Conservation (phyloP, 2,888 invertebrate species). For the Monochamus alternatus region DNA sequence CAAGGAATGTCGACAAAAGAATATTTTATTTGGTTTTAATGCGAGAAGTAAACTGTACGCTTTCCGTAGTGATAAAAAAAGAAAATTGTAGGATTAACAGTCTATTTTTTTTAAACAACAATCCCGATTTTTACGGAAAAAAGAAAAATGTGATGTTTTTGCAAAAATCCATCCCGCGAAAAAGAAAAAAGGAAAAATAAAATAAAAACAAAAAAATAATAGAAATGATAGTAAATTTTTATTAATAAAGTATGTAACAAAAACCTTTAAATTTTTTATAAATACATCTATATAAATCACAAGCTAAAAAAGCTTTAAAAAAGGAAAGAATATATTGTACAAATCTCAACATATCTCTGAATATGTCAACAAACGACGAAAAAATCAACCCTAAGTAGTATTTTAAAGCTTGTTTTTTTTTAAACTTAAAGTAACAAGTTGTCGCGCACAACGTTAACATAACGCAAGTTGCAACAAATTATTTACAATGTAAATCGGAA, state of each 20-base stretch:
- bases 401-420: conserved; percentile 56
- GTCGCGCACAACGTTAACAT: conserved; percentile 59
- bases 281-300: conserved; percentile 64
- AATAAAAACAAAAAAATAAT: conserved; percentile 59
- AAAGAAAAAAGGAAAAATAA: conserved; percentile 48
- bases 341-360: conserved; percentile 51
- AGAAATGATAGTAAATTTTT: conserved; percentile 66
- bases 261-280: conserved; percentile 65
- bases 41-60: background rate
- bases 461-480: conserved; percentile 57
- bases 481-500: conserved; percentile 49
- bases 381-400: conserved; percentile 54
- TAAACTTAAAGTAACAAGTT: conserved; percentile 59
- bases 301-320: conserved; percentile 54
- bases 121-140: background rate
- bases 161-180: background rate
- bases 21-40: background rate
- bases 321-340: conserved; percentile 51
- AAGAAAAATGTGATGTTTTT: no score
- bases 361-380: conserved; percentile 51
- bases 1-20: background rate
- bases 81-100: background rate
- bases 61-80: background rate
- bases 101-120: no score
- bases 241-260: conserved; percentile 68